These are phyloP conservation scores for Musca vetustissima DNA, from an alignment of 1,140 invertebrate genomes.

Conservation along the genomic window DNA sequence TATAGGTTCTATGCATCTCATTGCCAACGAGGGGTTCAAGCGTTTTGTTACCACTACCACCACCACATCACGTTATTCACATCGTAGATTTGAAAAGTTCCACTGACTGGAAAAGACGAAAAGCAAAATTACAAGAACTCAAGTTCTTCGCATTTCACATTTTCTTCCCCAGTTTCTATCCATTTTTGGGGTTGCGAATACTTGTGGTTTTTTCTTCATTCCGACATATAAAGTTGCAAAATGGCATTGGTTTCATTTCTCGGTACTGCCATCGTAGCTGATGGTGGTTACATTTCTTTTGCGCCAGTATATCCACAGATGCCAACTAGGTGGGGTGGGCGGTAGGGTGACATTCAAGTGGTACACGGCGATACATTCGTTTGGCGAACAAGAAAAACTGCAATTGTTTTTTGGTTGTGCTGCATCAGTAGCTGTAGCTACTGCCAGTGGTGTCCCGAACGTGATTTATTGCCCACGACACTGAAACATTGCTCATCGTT, in stretches of 20 bases:
- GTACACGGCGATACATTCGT: conserved; percentile 6
- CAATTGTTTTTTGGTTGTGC: conserved; percentile 21
- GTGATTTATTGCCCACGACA: conserved; percentile 25
- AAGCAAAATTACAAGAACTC: neutral
- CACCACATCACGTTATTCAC: conserved; percentile 16
- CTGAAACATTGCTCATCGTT: conserved; percentile 22
- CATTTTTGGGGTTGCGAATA: neutral
- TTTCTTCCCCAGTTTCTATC: too few species aligned
- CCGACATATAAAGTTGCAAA: conserved; percentile 8
- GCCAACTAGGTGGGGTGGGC: too few species aligned
- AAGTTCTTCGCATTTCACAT: too few species aligned
- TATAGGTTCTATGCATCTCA: too few species aligned
- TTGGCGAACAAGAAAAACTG: conserved; percentile 4
- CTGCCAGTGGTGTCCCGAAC: conserved; percentile 24
- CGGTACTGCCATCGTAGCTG: neutral
- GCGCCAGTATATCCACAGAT: neutral
- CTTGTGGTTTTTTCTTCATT: conserved; percentile 8
- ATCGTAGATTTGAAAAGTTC: conserved; percentile 13
- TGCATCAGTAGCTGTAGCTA: conserved; percentile 16
- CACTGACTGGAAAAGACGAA: neutral
- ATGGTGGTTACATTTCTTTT: neutral
- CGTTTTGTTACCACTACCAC: too few species aligned
- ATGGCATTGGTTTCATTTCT: conserved; percentile 1
- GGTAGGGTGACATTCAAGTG: neutral
- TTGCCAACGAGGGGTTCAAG: too few species aligned